A percentile compares a stretch with the other conserved stretches of the same genome.
phyloP scores from a whole-genome alignment of 2,888 invertebrate genomes.

The Agapostemon virescens region DNA sequence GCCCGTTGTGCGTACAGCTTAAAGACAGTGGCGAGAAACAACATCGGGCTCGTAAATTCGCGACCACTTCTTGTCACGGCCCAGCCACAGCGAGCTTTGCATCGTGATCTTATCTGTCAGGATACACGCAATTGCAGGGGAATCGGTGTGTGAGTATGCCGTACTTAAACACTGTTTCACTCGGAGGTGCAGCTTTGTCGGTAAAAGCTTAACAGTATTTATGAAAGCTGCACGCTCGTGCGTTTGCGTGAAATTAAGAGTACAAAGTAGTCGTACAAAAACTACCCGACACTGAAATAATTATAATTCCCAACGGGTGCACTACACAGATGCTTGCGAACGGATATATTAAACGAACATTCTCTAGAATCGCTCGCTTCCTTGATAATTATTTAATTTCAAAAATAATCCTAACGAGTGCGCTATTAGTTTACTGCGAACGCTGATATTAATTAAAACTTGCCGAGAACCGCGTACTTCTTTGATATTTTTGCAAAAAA shows the following conservation, averaged over 20 bases:
- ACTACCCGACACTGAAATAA: background rate
- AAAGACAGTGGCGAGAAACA: constrained; percentile 24
- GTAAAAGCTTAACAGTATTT: constrained; percentile 29
- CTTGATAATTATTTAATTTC: no score
- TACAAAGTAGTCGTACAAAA: background rate
- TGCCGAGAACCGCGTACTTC: no score
- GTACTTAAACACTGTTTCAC: constrained; percentile 19
- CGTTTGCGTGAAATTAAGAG: background rate
- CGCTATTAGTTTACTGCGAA: no score
- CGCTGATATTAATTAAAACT: no score
- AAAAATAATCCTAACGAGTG: no score
- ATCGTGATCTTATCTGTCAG: constrained; percentile 64
- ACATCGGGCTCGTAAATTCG: constrained; percentile 59
- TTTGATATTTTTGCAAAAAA: no score
- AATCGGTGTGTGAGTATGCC: constrained; percentile 19
- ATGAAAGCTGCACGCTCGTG: constrained; percentile 17
- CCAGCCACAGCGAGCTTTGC: constrained; percentile 50
- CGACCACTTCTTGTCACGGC: constrained; percentile 55
- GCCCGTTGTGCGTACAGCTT: constrained; percentile 27
- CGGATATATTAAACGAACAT: background rate
- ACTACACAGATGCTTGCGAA: background rate
- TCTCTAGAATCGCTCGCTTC: background rate
- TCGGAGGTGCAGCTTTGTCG: constrained; percentile 42
- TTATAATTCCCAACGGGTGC: background rate
- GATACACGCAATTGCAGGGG: constrained; percentile 48